A percentile compares a stretch with the other conserved stretches of the same genome.
These are phyloP conservation scores for Tipula helvola DNA, from an alignment of 2,888 invertebrate genomes.

Conservation along the genomic window DNA sequence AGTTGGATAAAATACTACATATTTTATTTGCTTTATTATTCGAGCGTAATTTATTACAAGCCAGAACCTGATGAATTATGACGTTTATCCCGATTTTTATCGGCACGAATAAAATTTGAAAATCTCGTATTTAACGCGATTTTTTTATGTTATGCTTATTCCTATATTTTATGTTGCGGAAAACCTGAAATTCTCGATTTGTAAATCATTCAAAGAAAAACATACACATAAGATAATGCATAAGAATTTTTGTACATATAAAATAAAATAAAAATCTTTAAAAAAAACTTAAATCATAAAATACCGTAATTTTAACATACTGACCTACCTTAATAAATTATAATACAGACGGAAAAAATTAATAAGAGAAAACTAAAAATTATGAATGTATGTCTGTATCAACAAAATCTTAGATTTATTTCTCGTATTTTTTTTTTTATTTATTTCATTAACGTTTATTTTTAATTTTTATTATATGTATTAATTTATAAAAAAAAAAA, in stretches of 20 bases:
- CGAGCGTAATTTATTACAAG: too few species aligned
- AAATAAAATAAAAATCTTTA: neutral
- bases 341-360: neutral
- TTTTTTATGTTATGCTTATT: neutral
- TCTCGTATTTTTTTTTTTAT: neutral
- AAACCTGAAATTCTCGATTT: neutral
- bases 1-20: too few species aligned
- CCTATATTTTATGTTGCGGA: neutral
- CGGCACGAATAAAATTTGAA: too few species aligned
- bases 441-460: neutral
- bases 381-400: neutral
- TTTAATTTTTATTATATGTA: neutral
- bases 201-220: neutral
- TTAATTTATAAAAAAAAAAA: too few species aligned
- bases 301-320: constrained; percentile 4
- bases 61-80: too few species aligned
- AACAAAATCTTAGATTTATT: neutral
- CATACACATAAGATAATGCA: neutral
- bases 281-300: neutral
- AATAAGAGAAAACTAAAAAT: neutral
- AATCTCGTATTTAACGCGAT: neutral
- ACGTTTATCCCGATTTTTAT: too few species aligned
- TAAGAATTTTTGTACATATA: neutral
- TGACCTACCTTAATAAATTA: neutral
- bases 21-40: too few species aligned